Evolutionary conservation across 2,797 vertebrate species (phyloP).

Genomic region (Pantherophis vulpinus): DNA sequence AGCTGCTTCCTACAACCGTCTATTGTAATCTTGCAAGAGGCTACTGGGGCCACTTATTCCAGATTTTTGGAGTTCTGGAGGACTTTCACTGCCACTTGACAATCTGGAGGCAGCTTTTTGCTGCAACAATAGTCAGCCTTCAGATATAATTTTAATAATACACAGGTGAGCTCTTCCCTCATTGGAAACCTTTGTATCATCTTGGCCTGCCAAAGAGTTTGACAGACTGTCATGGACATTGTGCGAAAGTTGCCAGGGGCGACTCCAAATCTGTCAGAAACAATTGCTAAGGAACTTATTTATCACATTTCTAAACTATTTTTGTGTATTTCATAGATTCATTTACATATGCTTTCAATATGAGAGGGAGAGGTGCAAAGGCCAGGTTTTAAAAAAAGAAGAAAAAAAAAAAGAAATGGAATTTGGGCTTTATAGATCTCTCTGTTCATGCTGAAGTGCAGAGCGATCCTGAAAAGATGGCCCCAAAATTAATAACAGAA

Average conservation of each 20-base stretch:
- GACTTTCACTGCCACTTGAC: not conserved
- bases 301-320: not conserved
- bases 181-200: not conserved
- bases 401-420: not conserved
- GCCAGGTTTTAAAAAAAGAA: not conserved
- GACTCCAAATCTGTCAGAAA: not conserved
- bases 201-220: not conserved
- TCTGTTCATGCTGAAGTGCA: not conserved
- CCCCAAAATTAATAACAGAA: not conserved
- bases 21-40: not conserved
- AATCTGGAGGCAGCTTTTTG: not conserved
- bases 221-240: not conserved
- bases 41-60: not conserved
- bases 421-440: not conserved
- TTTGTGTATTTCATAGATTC: not conserved
- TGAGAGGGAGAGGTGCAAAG: not conserved
- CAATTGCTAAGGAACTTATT: not conserved
- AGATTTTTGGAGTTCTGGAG: not conserved
- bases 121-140: not conserved
- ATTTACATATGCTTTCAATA: not conserved
- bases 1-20: not conserved
- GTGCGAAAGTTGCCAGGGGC: not conserved
- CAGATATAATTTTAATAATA: not conserved
- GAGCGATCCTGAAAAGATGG: not conserved
- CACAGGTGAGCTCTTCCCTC: not conserved